Evolutionary conservation across 2,888 invertebrate species (phyloP).

Genomic region (Icerya purchasi): DNA sequence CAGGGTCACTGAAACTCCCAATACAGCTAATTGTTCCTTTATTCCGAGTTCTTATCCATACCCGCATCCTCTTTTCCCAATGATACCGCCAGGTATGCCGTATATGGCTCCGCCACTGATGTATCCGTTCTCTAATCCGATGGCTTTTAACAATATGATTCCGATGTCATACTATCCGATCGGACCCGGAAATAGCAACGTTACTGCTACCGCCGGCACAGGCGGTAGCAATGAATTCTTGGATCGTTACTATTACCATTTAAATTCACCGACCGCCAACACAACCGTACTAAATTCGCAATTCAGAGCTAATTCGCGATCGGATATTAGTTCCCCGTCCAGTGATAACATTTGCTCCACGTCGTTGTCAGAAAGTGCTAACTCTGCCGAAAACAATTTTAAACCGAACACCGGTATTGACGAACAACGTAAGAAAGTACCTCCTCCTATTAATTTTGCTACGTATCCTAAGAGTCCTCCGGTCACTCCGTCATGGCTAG

Average conservation of each 20-base stretch:
- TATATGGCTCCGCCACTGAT: neutral
- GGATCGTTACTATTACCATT: neutral
- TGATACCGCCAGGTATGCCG: neutral
- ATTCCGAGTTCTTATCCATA: too few species aligned
- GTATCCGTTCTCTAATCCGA: neutral
- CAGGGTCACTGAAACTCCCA: neutral
- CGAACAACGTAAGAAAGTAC: constrained; percentile 18
- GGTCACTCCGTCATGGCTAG: constrained; percentile 30
- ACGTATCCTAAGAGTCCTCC: constrained; percentile 29
- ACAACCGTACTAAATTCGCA: neutral
- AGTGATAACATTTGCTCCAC: neutral
- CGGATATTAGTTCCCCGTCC: neutral
- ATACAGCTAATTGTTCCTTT: too few species aligned
- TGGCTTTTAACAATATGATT: neutral
- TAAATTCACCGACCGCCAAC: neutral
- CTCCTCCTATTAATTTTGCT: constrained; percentile 31
- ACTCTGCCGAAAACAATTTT: too few species aligned
- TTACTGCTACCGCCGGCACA: neutral
- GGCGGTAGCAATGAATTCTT: neutral
- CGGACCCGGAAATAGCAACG: neutral
- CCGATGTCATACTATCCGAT: neutral
- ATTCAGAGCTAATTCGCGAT: neutral
- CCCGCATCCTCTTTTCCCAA: neutral
- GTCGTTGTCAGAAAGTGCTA: neutral
- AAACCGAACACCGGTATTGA: too few species aligned